Base-by-base conservation (phyloP, 2,888 invertebrate genomes). In the Masnerella sp. region DNA sequence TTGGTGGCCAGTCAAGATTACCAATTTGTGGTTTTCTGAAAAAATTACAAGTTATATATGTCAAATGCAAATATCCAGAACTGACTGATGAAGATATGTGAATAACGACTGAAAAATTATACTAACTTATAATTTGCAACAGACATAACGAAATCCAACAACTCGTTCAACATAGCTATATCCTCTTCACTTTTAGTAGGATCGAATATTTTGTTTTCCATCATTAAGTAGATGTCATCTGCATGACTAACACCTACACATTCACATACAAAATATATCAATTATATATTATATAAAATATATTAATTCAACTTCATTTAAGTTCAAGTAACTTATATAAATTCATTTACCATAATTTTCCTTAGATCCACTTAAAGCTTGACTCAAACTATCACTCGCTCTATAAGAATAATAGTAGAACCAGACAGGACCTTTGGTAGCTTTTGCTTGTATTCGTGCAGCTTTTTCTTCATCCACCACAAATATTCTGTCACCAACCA, bases 401-500 rank as follows among this genome's bases (percentile, higher is more conserved):
- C 91, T 89, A 85, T 90, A 92, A 2, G 90, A 87, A 82, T 91
- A 94, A n/a, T 90, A 88, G 82, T 93, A 93, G 67, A 91, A 88
- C 86, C 91, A 92, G 2, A 92, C 90, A 0, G 93, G 91, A 72
- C 90, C 90, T 9, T 88, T 87, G 0, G 90, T 89, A 34, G 87
- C 88, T 11, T 86, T 81, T 0, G 92, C 90, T 80, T 93, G 92
- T 43, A 91, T 79, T 75, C 90, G 89, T 0, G 91, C 90, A n/a
- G 91, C 87, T 71, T 89, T 89, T 40, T 91, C 91, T 0, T 91
- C 90, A 28, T 91, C 92, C 1, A 86, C 88, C 0, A 89, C 85
- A 81, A 93, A 94, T 0, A 92, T 85, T 7, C 93, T 88, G 84
- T 94, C 94, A 0, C 92, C 89, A 0, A 93, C 88, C 79, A 93